Conservation (phyloP, 2,113 vertebrate species). For the Oncorhynchus tshawytscha region DNA sequence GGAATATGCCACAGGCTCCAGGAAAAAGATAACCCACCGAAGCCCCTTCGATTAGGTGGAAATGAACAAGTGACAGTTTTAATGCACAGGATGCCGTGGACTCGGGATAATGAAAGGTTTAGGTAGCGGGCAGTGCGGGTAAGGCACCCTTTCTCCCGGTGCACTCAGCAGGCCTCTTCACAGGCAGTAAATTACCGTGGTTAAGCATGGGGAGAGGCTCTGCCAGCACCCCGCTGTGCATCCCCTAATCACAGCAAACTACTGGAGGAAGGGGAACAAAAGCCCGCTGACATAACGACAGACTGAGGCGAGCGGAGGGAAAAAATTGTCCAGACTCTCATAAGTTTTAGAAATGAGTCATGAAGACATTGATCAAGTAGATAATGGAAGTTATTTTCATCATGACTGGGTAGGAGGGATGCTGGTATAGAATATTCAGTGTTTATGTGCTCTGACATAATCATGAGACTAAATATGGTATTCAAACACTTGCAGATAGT, state of each 20-base stretch:
- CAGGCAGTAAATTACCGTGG: constrained; percentile 25
- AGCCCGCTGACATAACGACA: constrained; percentile 25
- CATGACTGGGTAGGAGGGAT: not conserved
- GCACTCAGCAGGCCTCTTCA: not conserved
- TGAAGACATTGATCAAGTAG: not conserved
- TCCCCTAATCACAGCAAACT: constrained; percentile 26
- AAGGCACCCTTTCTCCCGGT: not conserved
- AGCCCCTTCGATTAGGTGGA: no score
- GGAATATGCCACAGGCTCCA: not conserved
- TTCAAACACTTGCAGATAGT: no score
- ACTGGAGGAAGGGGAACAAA: constrained; percentile 20
- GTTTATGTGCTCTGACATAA: not conserved
- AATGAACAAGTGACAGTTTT: no score
- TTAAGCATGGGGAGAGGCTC: constrained; percentile 18
- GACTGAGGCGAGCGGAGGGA: not conserved
- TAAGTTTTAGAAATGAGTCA: not conserved
- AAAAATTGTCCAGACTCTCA: not conserved
- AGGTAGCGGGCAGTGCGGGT: not conserved
- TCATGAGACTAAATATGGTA: no score
- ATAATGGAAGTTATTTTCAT: not conserved
- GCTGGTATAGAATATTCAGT: not conserved
- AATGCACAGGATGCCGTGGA: not conserved
- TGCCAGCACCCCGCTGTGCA: constrained; percentile 18
- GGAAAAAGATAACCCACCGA: no score
- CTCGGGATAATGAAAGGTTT: not conserved